Evolutionary conservation across 2,888 invertebrate genomes (phyloP).

Genomic region (Andrena praecox): DNA sequence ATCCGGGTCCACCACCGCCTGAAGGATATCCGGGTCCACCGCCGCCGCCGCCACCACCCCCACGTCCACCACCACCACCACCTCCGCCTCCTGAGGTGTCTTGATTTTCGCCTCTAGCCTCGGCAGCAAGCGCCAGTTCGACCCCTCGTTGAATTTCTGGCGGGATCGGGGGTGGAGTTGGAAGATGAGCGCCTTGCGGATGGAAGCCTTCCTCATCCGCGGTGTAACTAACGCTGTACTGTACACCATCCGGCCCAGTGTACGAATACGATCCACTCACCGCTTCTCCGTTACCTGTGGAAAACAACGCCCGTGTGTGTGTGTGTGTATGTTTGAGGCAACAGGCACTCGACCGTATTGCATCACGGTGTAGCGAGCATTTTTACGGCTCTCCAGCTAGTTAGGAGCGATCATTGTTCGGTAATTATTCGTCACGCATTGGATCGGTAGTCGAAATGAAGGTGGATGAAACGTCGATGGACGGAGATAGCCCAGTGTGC

Average conservation of each 20-base stretch:
- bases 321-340: constrained; percentile 22
- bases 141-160: constrained; percentile 81
- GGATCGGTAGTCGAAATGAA: constrained; percentile 9
- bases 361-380: constrained; percentile 22
- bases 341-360: constrained; percentile 17
- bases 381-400: constrained; percentile 42
- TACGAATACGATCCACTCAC: constrained; percentile 81
- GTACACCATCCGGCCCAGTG: constrained; percentile 79
- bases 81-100: constrained; percentile 75
- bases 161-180: constrained; percentile 81
- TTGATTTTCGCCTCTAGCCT: constrained; percentile 81
- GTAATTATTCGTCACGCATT: constrained; percentile 39
- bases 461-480: neutral
- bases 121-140: constrained; percentile 79
- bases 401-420: constrained; percentile 38
- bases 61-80: constrained; percentile 53
- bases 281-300: constrained; percentile 76
- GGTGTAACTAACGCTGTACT: constrained; percentile 79
- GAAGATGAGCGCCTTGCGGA: constrained; percentile 79
- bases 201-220: constrained; percentile 81
- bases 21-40: constrained; percentile 27
- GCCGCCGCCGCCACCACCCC: constrained; percentile 58
- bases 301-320: neutral
- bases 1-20: constrained; percentile 54
- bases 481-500: neutral